Evolutionary conservation across 1,140 invertebrate genomes (phyloP), one percentile per base, ranked within the genome.

Genomic region (Oscheius sp.): DNA sequence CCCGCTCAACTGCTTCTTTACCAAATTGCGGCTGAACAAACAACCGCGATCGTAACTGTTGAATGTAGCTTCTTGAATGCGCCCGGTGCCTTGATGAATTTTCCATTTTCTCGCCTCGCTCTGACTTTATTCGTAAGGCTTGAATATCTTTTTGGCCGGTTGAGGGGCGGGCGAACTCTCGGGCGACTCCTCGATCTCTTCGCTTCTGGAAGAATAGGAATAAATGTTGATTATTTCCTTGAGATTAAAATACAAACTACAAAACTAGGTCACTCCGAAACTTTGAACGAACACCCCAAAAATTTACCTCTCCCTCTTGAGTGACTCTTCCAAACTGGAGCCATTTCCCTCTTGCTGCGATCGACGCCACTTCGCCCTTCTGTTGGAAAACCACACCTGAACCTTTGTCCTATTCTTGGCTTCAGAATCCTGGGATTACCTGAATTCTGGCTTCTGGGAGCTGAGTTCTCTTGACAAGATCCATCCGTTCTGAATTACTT

Each of bases 371-470:
- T 82, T 82, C 10, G 80, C 80, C 34, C 80, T 36, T 20, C 80
- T 75, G 63, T 82, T 82, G n/a, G 79, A 81, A 45, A 82, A 82
- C 80, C 80, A 82, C 0, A 82, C 78, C 76, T 70, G 28, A 35
- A 79, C 64, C 63, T 78, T 28, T 35, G 15, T 15, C 34, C 38
- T 31, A 15, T 35, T 15, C 29, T 52, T 10, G 62, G 15, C 23
- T 23, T 0, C 1, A 88, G 90, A 83, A 88, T 88, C 78, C 84
- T 89, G 73, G n/a, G n/a, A 87, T 90, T 49, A 81, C 84, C 79
- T 86, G 85, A 36, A 84, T 82, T 49, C 83, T 65, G 13, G 83
- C 84, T 75, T 84, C 84, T 32, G 84, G 77, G 2, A 85, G 62
- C 28, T 79, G 75, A 2, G 83, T 84, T 28, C 64, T 70, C 46